Conservation (phyloP, 2,113 vertebrate species). For the Equus quagga region DNA sequence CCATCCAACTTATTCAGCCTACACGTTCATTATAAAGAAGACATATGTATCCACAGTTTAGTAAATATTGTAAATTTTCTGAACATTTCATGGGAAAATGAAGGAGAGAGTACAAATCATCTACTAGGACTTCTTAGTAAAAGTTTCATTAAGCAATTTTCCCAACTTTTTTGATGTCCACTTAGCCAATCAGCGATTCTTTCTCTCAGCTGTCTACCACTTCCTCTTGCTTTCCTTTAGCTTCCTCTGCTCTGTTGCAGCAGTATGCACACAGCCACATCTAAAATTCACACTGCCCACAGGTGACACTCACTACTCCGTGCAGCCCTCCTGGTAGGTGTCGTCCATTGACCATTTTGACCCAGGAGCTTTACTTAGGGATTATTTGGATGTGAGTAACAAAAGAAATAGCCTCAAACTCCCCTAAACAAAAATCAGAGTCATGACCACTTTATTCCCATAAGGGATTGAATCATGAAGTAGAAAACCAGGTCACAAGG, state of each 20-base stretch:
- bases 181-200: not conserved
- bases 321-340: not conserved
- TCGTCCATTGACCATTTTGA: not conserved
- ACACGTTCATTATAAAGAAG: not conserved
- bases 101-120: not conserved
- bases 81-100: not conserved
- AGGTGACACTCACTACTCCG: not conserved
- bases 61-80: not conserved
- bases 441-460: not conserved
- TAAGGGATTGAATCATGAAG: not conserved
- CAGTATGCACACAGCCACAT: not conserved
- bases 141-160: not conserved
- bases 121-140: not conserved
- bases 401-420: not conserved
- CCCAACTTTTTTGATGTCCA: not conserved
- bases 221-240: not conserved
- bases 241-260: not conserved
- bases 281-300: not conserved
- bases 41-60: not conserved
- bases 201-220: not conserved
- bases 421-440: not conserved
- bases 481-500: not conserved
- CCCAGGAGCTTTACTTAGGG: not conserved
- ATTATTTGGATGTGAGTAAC: not conserved
- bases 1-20: not conserved